phyloP scores from a whole-genome alignment of 2,797 vertebrate species.

The Eurystomus glaucurus region DNA sequence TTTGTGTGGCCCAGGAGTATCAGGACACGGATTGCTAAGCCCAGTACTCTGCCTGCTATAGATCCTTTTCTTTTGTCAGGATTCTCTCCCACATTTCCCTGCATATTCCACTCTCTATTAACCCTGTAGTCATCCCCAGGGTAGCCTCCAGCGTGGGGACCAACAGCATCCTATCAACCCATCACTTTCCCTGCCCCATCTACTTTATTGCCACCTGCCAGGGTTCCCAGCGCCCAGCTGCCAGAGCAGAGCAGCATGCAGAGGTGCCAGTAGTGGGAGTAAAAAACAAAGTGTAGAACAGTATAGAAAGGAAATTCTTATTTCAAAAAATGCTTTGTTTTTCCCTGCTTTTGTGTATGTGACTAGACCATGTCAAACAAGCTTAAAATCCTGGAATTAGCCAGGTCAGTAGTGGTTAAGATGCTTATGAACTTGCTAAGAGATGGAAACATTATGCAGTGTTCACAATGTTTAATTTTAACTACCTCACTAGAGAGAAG shows the following conservation, averaged over 20 bases:
- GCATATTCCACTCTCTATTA: background rate
- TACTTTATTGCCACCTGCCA: background rate
- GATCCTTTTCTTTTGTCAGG: background rate
- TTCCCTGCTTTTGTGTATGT: background rate
- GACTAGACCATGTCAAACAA: background rate
- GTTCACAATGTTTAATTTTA: slow-evolving; percentile 59
- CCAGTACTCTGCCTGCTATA: background rate
- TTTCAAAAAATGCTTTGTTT: background rate
- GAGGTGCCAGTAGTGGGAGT: background rate
- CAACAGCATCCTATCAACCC: background rate
- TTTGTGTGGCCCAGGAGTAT: slow-evolving; percentile 12
- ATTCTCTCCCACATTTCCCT: background rate
- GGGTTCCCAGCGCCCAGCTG: background rate
- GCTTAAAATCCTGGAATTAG: background rate
- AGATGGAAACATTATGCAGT: slow-evolving; percentile 30
- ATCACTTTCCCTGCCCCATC: background rate
- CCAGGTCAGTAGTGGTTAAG: slow-evolving; percentile 38
- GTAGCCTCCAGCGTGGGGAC: background rate
- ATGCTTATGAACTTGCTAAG: slow-evolving; percentile 28
- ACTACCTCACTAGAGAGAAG: background rate
- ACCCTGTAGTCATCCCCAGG: background rate
- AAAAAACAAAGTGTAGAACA: background rate
- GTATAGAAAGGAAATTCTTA: background rate
- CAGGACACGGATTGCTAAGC: background rate
- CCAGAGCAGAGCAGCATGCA: background rate